These are phyloP conservation scores for Semicossyphus pulcher DNA, from an alignment of 2,113 vertebrate species.

Conservation along the genomic window DNA sequence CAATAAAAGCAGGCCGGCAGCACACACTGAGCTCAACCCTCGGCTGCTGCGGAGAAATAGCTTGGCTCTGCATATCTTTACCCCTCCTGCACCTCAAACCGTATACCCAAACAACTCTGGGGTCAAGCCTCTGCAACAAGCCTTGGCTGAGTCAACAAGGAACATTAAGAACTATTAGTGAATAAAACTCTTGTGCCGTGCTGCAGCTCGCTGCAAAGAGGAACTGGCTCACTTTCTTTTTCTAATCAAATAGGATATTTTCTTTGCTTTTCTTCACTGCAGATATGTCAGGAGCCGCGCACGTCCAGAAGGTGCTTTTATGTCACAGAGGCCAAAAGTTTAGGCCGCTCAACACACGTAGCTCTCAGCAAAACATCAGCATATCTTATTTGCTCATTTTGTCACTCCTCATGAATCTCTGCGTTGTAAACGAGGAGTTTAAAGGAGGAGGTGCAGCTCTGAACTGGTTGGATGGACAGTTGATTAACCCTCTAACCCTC, in stretches of 20 bases:
- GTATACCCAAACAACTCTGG: constrained; percentile 77
- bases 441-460: neutral
- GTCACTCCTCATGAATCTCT: constrained; percentile 44
- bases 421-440: constrained; percentile 5
- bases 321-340: constrained; percentile 44
- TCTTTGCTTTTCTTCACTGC: constrained; percentile 54
- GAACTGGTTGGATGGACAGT: neutral
- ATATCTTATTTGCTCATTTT: constrained; percentile 41
- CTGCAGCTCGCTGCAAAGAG: constrained; percentile 65
- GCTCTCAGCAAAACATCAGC: constrained; percentile 35
- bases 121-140: constrained; percentile 77
- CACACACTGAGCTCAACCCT: constrained; percentile 24
- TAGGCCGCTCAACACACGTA: constrained; percentile 35
- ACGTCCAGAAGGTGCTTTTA: constrained; percentile 44
- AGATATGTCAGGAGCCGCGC: constrained; percentile 56
- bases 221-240: constrained; percentile 65
- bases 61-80: constrained; percentile 72
- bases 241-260: constrained; percentile 77
- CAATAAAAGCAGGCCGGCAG: constrained; percentile 51
- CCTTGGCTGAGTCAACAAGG: constrained; percentile 79
- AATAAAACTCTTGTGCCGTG: constrained; percentile 83
- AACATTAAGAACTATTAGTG: constrained; percentile 80
- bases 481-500: too few relatives aligned
- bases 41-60: constrained; percentile 54
- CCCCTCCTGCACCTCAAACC: constrained; percentile 76